Conservation (phyloP, 1,140 invertebrate species). For the Ceratosolen solmsi region DNA sequence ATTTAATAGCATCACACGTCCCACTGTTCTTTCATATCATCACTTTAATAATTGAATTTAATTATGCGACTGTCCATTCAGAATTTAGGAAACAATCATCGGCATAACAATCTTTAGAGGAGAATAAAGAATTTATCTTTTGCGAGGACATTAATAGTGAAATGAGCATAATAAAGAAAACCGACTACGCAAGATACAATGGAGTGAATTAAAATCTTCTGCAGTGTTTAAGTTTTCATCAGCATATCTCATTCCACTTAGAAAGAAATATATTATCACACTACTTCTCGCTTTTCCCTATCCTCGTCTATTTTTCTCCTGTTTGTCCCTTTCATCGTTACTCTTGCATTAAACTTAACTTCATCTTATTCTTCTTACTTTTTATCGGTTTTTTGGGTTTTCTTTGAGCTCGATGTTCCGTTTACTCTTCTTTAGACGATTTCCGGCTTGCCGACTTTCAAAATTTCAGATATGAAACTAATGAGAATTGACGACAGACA, state of each 20-base stretch:
- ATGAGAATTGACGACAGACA: conserved; percentile 29
- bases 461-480: conserved; percentile 42
- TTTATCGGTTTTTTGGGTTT: not conserved
- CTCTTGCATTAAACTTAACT: not conserved
- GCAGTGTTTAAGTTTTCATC: conserved; percentile 39
- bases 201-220: conserved; percentile 22
- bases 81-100: no score
- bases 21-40: not conserved
- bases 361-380: conserved; percentile 9
- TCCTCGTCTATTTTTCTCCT: not conserved
- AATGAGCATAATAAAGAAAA: no score
- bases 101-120: no score
- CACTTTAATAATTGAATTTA: no score
- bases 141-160: no score
- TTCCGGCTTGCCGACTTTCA: conserved; percentile 39
- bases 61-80: no score
- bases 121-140: no score
- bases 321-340: not conserved
- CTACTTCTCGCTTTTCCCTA: not conserved
- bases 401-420: conserved; percentile 20
- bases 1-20: no score
- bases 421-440: conserved; percentile 37
- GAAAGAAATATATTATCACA: conserved; percentile 30
- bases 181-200: not conserved
- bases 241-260: not conserved